Evolutionary conservation across 2,797 vertebrate genomes (phyloP).

Genomic region (Brotula barbata): DNA sequence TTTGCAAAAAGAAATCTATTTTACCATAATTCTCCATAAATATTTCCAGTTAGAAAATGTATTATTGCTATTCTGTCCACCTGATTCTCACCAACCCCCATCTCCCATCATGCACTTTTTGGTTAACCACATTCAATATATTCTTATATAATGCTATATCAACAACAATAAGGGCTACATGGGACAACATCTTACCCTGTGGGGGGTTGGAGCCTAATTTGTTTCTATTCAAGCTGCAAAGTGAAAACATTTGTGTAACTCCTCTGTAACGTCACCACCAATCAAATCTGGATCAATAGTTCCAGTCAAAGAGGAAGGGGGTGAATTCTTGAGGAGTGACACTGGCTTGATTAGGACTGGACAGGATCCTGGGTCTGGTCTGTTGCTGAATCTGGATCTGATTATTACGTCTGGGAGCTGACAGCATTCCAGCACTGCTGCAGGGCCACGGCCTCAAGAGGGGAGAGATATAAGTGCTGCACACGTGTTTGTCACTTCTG

Average conservation of each 20-base stretch:
- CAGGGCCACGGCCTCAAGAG: constrained; percentile 27
- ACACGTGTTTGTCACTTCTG: constrained; percentile 13
- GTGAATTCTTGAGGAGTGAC: constrained; percentile 50
- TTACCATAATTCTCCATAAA: constrained; percentile 35
- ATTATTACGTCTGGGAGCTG: constrained; percentile 70
- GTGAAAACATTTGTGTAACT: constrained; percentile 24
- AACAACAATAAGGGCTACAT: constrained; percentile 34
- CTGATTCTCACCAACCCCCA: constrained; percentile 16
- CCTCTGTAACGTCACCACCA: constrained; percentile 34
- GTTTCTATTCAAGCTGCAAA: constrained; percentile 23
- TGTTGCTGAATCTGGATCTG: constrained; percentile 69
- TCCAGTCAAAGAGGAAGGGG: constrained; percentile 40
- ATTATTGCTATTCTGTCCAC: constrained; percentile 23
- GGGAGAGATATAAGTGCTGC: constrained; percentile 16
- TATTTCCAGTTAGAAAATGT: constrained; percentile 35
- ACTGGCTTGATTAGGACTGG: constrained; percentile 59
- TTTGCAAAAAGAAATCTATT: constrained; percentile 34
- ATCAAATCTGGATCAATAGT: constrained; percentile 57
- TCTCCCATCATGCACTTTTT: constrained; percentile 21
- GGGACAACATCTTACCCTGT: constrained; percentile 37
- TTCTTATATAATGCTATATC: constrained; percentile 45
- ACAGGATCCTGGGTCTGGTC: constrained; percentile 44
- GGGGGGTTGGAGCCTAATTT: constrained; percentile 34
- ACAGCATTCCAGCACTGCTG: constrained; percentile 65
- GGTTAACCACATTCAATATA: constrained; percentile 14